These are phyloP conservation scores for Halesus radiatus DNA, from an alignment of 1,140 invertebrate genomes.

Conservation along the genomic window DNA sequence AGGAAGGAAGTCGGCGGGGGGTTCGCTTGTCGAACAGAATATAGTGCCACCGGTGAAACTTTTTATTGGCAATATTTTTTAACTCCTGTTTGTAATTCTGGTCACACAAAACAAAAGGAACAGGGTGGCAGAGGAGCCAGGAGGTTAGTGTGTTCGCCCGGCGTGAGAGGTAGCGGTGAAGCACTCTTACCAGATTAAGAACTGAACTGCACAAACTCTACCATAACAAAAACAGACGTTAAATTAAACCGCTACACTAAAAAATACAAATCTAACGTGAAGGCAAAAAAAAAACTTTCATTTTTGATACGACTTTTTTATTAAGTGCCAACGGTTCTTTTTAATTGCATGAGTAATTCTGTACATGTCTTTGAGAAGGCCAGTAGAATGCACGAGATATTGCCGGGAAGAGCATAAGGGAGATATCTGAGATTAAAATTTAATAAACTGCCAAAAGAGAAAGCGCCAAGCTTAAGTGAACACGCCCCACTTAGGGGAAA, in stretches of 20 bases:
- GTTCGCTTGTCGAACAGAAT: slow-evolving; percentile 58
- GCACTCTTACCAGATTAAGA: slow-evolving; percentile 42
- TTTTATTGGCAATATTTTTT: slow-evolving; percentile 59
- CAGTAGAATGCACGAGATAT: slow-evolving; percentile 19
- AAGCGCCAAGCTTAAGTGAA: not conserved
- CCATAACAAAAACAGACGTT: not conserved
- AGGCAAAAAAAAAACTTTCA: no score
- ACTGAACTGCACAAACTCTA: not conserved
- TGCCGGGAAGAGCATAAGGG: not conserved
- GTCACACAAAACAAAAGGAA: slow-evolving; percentile 58
- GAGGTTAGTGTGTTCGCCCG: slow-evolving; percentile 29
- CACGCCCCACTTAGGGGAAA: not conserved
- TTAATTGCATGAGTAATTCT: slow-evolving; percentile 23
- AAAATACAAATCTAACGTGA: not conserved
- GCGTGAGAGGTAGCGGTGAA: slow-evolving; percentile 11
- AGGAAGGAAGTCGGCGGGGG: slow-evolving; percentile 19
- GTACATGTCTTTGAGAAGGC: not conserved
- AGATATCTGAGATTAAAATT: slow-evolving; percentile 12
- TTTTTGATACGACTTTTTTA: not conserved
- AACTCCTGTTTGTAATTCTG: slow-evolving; percentile 58
- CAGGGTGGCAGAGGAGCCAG: slow-evolving; percentile 29
- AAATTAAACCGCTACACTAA: not conserved
- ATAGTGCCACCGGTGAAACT: slow-evolving; percentile 57
- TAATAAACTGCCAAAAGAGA: not conserved
- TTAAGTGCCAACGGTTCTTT: not conserved